Base-by-base conservation (phyloP, 53 echinoderm and acorn worm genomes). In the Apostichopus leukothele region DNA sequence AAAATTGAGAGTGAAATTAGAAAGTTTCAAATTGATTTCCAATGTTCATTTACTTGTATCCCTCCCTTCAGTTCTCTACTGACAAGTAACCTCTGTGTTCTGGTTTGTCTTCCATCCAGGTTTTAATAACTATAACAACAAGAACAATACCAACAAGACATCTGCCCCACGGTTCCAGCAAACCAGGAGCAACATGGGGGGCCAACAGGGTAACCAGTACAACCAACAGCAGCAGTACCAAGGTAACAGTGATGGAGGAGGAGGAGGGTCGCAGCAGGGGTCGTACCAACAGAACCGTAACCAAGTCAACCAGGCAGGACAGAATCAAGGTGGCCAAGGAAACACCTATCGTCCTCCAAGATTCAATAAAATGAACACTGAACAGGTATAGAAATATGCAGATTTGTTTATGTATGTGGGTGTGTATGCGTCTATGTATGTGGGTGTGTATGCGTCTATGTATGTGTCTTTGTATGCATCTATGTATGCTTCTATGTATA, bases 301-400 rank as follows among this genome's bases (percentile, higher is more conserved):
- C 50, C 78, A 78, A 39, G 66, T 60, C 12, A 25, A 84, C 39
- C 63, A 78, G 52, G 23, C 55, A 79, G 89, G 89, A 10, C 89
- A 89, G 61, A 77, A 53, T 77, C 60, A 60, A 10, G 73, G 89
- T 8, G 73, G 81, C 57, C 79, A 89, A n/a, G 75, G 88, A 13
- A 57, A 74, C 5, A 75, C 18, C 75, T 83, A 75, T 22, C 92
- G 93, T 79, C 93, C 96, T 16, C 93, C 92, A 1, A 92, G 93
- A 12, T 88, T 96, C 88, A 88, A 88, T 75, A 96, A 93, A 89
- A 86, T 94, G 83, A 91, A 89, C 73, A 91, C 93, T 9, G 94
- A 95, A 50, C 92, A 95, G 92, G 96, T 96, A 57, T 18, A n/a
- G 71, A 57, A 57, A 57, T 57, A 57, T 57, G 39, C 39, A 39